Conservation (phyloP, 2,113 vertebrate species). For the Formicarius rufipectus region DNA sequence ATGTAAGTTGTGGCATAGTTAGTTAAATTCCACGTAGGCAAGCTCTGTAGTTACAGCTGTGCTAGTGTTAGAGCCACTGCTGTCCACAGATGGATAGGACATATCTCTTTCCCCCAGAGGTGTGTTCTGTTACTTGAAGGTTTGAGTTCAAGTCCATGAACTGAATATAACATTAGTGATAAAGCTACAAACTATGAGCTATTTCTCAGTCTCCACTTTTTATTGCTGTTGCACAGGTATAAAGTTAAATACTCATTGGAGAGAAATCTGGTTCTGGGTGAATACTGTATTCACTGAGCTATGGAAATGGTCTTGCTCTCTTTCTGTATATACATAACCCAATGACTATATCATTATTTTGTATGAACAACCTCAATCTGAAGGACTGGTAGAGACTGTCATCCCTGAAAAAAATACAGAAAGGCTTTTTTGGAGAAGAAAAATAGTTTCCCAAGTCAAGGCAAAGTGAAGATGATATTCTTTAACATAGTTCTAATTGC, state of each 20-base stretch:
- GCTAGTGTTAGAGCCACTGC: not conserved
- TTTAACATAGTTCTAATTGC: not conserved
- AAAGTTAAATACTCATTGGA: not conserved
- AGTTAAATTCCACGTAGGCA: not conserved
- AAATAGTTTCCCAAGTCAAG: not conserved
- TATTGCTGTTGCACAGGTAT: not conserved
- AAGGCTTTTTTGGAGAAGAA: not conserved
- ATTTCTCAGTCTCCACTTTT: not conserved
- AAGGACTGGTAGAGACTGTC: not conserved
- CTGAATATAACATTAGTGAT: not conserved
- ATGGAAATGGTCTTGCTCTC: rapidly evolving
- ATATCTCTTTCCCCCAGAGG: not conserved
- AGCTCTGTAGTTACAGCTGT: not conserved
- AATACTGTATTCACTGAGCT: not conserved
- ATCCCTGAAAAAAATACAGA: not conserved
- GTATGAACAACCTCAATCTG: not conserved
- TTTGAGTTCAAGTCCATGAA: not conserved
- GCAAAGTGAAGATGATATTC: not conserved
- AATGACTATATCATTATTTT: not conserved
- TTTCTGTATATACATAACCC: not conserved
- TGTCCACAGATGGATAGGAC: not conserved
- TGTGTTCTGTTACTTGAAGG: not conserved
- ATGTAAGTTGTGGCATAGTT: not conserved
- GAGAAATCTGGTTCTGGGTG: not conserved
- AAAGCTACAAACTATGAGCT: not conserved